Conservation (phyloP, 2,113 vertebrate species). For the Strix uralensis region DNA sequence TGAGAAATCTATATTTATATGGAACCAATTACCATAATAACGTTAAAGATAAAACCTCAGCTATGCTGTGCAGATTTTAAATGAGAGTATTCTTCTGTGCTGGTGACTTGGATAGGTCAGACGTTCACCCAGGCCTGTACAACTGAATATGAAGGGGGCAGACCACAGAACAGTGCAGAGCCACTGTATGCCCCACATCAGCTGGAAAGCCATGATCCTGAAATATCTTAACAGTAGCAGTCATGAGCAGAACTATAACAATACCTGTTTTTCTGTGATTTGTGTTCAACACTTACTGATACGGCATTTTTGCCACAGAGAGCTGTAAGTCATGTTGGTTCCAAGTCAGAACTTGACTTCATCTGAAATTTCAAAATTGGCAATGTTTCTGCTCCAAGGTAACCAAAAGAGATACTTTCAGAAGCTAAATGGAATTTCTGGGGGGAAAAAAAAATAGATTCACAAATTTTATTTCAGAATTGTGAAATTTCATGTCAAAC, state of each 20-base stretch:
- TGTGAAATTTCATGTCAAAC: not conserved
- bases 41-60: conserved; percentile 82
- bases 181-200: conserved; percentile 84
- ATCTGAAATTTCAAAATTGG: not conserved
- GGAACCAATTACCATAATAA: conserved; percentile 74
- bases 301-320: not conserved
- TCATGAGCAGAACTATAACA: not conserved
- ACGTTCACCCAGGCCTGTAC: conserved; percentile 85
- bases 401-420: not conserved
- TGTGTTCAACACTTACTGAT: not conserved
- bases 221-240: not conserved
- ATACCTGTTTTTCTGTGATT: not conserved
- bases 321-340: not conserved
- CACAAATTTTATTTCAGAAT: not conserved
- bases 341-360: not conserved
- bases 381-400: not conserved
- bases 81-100: conserved; percentile 86
- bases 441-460: not conserved
- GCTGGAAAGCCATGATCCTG: conserved; percentile 83
- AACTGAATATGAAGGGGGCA: conserved; percentile 85
- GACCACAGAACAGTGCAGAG: conserved; percentile 84
- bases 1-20: not conserved
- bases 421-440: not conserved
- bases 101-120: conserved; percentile 84
- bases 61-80: conserved; percentile 85